These are phyloP conservation scores for chimpanzee (Pan troglodytes) DNA, from an alignment of 2,113 vertebrate species.

Conservation along the genomic window NHGRI_mPanTro3-v2.1_pri NC_072401.2:16140001-16140500, in stretches of 20 bases:
- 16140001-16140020: background rate
- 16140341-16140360: background rate
- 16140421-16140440: too few relatives aligned
- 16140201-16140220: conserved; percentile 92
- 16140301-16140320: background rate
- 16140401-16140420: too few relatives aligned
- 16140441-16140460: too few relatives aligned
- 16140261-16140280: background rate
- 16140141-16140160: conserved; percentile 94
- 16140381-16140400: background rate
- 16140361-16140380: background rate
- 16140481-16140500: too few relatives aligned
- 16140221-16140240: conserved; percentile 23
- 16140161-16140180: conserved; percentile 95
- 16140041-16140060: background rate
- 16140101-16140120: conserved; percentile 36
- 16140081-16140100: background rate
- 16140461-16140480: too few relatives aligned
- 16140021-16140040: background rate
- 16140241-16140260: background rate
- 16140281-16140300: background rate
- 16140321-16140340: background rate
- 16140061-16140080: background rate
- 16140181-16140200: conserved; percentile 94
- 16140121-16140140: conserved; percentile 88